Evolutionary conservation across 2,888 invertebrate species (phyloP), one percentile per base, ranked within the genome.

Genomic region (Lycocerus yunnanus): DNA sequence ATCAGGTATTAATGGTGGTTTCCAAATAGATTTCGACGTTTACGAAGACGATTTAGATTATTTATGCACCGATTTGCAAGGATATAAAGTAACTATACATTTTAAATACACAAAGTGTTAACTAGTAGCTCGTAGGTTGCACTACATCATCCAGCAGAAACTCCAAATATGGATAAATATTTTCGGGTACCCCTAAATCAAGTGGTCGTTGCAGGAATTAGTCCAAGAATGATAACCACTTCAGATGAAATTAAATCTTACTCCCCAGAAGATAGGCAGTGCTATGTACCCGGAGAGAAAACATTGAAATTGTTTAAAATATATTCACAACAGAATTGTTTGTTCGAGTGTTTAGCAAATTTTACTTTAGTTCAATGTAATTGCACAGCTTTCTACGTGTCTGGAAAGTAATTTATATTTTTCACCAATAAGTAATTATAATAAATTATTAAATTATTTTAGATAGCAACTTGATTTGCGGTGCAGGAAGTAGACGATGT

Each of bases 1-100:
- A 0, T 90, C 92, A 13, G 93, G 93, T 0, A 89, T 90, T 3
- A 90, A 90, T 82, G 91, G 91, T 27, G 93, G 93, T 0, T 85
- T 94, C 13, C 90, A 90, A 69, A 86, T 93, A 78, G 86, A 92
- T 16, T 84, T 94, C 77, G 89, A 89, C 80, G 90, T 91, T 0
- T 89, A 89, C 72, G 87, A 89, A 71, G 82, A 88, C 4, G 92
- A 94, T 82, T 87, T 92, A 71, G 93, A 94, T 83, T 92, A 91
- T 81, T 86, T 93, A 66, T 94, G 94, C 15, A 59, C 10, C 2
- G 66, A 67, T 15, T 24, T 66, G 14, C 66, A 66, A 65, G 71
- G 71, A 13, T 71, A 66, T 63, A 69, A 69, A 27, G 69, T 69
- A 59, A 13, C 15, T 13, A 24, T 3, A 2, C 6, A 5, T 43